phyloP scores from a whole-genome alignment of 2,113 vertebrate species.

The Xerus inauris region DNA sequence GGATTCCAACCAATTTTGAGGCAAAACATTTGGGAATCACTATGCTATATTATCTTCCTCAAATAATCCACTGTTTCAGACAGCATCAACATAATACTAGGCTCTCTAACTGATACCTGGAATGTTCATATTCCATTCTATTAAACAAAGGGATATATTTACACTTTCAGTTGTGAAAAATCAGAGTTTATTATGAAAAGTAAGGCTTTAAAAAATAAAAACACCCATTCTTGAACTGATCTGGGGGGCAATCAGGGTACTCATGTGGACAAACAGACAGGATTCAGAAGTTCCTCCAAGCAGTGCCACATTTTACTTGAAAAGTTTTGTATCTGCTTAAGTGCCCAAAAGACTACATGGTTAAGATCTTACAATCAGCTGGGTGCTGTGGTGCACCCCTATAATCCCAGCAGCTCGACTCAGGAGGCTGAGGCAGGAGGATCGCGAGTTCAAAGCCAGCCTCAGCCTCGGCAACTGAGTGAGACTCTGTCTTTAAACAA shows the following conservation, averaged over 20 bases:
- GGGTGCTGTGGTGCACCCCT: too few relatives aligned
- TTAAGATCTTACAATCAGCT: constrained; percentile 13
- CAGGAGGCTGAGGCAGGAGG: too few relatives aligned
- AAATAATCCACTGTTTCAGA: constrained; percentile 25
- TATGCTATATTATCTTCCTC: not conserved
- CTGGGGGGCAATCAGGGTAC: not conserved
- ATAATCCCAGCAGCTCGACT: too few relatives aligned
- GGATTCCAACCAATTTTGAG: not conserved
- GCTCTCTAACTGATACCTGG: not conserved
- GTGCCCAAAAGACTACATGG: not conserved
- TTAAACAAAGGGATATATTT: not conserved
- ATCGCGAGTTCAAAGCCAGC: too few relatives aligned
- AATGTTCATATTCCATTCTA: not conserved
- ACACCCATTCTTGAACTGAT: not conserved
- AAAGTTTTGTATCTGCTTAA: not conserved
- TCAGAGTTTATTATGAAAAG: constrained; percentile 2
- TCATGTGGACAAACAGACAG: not conserved
- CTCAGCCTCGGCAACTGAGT: too few relatives aligned
- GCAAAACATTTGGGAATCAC: not conserved
- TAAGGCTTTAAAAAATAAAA: not conserved
- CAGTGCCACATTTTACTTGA: not conserved
- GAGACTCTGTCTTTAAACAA: too few relatives aligned
- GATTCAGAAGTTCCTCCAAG: not conserved
- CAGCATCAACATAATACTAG: not conserved
- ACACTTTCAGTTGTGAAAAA: not conserved